These are phyloP conservation scores for Drosophila stalkeri DNA, from an alignment of 2,888 invertebrate species.

Conservation along the genomic window DNA sequence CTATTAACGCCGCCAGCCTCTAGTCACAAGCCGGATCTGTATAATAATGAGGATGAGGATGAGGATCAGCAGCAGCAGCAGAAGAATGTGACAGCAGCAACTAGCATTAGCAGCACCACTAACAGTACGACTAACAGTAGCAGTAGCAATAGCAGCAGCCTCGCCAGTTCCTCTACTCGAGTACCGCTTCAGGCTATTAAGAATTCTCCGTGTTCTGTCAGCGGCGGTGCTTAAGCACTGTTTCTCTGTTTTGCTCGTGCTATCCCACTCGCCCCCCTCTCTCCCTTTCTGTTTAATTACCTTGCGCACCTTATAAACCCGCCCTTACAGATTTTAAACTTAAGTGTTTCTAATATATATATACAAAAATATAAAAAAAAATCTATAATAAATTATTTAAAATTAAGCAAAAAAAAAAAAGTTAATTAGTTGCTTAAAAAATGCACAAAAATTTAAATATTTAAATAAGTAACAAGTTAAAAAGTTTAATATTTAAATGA, in stretches of 20 bases:
- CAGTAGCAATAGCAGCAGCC: not conserved
- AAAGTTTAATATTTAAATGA: constrained; percentile 53
- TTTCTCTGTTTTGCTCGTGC: constrained; percentile 19
- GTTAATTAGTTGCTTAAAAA: constrained; percentile 64
- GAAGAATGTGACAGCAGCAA: constrained; percentile 15
- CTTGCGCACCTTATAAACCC: constrained; percentile 43
- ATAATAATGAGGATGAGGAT: constrained; percentile 61
- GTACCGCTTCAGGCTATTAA: constrained; percentile 13
- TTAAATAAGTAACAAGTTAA: constrained; percentile 5
- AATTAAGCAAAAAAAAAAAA: constrained; percentile 56
- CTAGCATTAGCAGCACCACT: constrained; percentile 2
- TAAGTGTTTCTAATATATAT: constrained; percentile 70
- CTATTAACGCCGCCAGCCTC: constrained; percentile 85
- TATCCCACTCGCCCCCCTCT: not conserved
- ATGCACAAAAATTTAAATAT: not conserved
- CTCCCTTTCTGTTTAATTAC: not conserved
- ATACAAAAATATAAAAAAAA: constrained; percentile 8
- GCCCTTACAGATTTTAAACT: constrained; percentile 68
- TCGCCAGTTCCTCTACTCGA: not conserved
- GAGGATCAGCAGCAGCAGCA: constrained; percentile 31
- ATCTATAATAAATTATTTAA: constrained; percentile 67
- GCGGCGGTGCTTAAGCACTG: constrained; percentile 21
- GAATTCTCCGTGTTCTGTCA: constrained; percentile 12
- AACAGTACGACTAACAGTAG: not conserved
- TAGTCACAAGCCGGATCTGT: constrained; percentile 83